phyloP scores from a whole-genome alignment of 2,888 invertebrate genomes.

The Macrosoma leucophasiata region DNA sequence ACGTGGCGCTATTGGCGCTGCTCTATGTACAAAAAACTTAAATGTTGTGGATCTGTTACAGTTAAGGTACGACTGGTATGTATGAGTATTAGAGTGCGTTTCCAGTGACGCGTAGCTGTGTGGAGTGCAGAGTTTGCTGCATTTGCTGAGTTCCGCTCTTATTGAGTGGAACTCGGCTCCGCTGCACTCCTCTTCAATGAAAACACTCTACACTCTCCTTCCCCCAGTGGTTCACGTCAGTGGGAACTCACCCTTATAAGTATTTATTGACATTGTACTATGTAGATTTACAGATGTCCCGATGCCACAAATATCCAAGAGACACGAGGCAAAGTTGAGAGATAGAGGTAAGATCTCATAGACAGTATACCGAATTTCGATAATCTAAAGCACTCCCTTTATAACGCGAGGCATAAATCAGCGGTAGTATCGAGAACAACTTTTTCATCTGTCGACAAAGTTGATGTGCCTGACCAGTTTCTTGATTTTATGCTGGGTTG shows the following conservation, averaged over 20 bases:
- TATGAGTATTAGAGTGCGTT: conserved; percentile 7
- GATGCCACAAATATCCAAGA: conserved; percentile 10
- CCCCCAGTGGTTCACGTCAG: conserved; percentile 1
- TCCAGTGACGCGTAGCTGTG: neutral
- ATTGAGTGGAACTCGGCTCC: conserved; percentile 4
- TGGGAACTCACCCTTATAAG: too few relatives aligned
- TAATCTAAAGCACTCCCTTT: conserved; percentile 4
- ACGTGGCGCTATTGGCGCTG: too few relatives aligned
- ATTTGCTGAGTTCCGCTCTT: conserved; percentile 1
- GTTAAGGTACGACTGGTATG: conserved; percentile 8
- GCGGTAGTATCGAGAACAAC: conserved; percentile 5
- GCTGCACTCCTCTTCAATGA: conserved; percentile 7
- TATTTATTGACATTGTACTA: too few relatives aligned
- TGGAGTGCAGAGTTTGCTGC: conserved; percentile 1
- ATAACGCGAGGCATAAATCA: conserved; percentile 10
- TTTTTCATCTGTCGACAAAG: conserved; percentile 7
- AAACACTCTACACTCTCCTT: conserved; percentile 3
- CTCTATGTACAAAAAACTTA: neutral
- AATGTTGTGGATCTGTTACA: conserved; percentile 4
- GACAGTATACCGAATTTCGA: conserved; percentile 8
- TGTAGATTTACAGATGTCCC: conserved; percentile 7
- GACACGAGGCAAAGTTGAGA: conserved; percentile 8
- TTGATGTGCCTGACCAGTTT: too few relatives aligned
- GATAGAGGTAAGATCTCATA: conserved; percentile 8
- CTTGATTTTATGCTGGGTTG: too few relatives aligned